Base-by-base conservation (phyloP, 2,113 vertebrate species). In the Numenius arquata region DNA sequence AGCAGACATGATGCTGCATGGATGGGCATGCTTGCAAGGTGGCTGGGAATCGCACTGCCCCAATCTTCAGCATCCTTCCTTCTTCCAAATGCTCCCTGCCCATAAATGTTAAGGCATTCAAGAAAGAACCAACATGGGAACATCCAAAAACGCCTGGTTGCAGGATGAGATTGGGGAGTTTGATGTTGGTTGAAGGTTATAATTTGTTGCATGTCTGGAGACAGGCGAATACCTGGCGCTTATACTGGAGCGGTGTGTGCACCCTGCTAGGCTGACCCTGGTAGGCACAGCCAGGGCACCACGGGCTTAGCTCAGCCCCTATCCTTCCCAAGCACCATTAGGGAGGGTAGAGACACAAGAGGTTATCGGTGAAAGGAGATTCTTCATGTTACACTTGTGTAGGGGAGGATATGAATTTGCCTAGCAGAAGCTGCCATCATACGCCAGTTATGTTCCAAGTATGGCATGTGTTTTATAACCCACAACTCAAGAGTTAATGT, bases 1-100 rank as follows among this genome's bases (percentile, higher is more conserved):
- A 59, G 50, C 34, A 34, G 3, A 1, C 1, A 1, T 32, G 8
- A 12, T 25, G 36, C 36, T 1, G 1, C 3, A 3, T n/a, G 76
- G 40, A 38, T 30, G 34, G 18, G 20, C 0, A 1, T 43, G 32
- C 48, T 41, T 47, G 29, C 2, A 5, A 47, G 59, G 41, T 41
- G 50, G 25, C 78, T 53, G 41, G 59, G 62, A 63, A 34, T 26
- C 0, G 0, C 9, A 0, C 41, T 40, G 26, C 62, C 56, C 25
- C 1, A 0, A 4, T 65, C 53, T 40, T 43, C 26, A 34, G 55
- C 40, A 40, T 68, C 36, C 15, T 40, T 52, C 58, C 36, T 90
- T 41, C 30, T 58, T 67, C 38, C 32, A 6, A 18, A 26, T 0
- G 1, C 27, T 77, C n/a, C 22, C 14, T 70, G 38, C 55, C 27